Conservation (phyloP, 2,888 invertebrate species). For the Melieria omissa region DNA sequence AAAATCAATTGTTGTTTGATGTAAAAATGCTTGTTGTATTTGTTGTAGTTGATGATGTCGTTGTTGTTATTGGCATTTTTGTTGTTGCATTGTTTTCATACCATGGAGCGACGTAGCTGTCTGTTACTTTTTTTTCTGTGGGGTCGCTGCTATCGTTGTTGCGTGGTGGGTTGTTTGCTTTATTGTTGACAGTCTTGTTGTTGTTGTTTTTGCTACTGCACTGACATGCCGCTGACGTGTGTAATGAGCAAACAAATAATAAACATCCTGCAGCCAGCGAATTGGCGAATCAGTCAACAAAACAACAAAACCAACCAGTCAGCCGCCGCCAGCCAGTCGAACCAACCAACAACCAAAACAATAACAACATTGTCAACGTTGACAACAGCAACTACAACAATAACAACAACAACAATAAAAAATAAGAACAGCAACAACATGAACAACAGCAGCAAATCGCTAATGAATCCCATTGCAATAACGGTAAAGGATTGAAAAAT, state of each 20-base stretch:
- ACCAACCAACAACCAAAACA: neutral
- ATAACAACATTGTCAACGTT: constrained; percentile 3
- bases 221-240: constrained; percentile 52
- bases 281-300: neutral
- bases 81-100: too few species aligned
- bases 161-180: neutral
- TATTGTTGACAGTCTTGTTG: constrained; percentile 46
- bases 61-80: constrained; percentile 3
- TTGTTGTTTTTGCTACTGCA: constrained; percentile 41
- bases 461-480: neutral
- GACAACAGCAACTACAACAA: constrained; percentile 5
- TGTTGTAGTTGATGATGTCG: constrained; percentile 32
- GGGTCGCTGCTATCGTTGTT: too few species aligned
- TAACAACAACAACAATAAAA: neutral
- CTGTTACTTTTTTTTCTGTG: too few species aligned
- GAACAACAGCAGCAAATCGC: neutral
- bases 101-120: too few species aligned
- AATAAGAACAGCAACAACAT: neutral
- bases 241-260: constrained; percentile 56
- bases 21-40: neutral
- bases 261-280: constrained; percentile 23
- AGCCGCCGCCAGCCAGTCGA: neutral
- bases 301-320: constrained; percentile 5
- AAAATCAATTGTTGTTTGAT: constrained; percentile 41
- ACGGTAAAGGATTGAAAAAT: neutral